phyloP scores from a whole-genome alignment of 2,888 invertebrate genomes.

The Piscicola geometra region DNA sequence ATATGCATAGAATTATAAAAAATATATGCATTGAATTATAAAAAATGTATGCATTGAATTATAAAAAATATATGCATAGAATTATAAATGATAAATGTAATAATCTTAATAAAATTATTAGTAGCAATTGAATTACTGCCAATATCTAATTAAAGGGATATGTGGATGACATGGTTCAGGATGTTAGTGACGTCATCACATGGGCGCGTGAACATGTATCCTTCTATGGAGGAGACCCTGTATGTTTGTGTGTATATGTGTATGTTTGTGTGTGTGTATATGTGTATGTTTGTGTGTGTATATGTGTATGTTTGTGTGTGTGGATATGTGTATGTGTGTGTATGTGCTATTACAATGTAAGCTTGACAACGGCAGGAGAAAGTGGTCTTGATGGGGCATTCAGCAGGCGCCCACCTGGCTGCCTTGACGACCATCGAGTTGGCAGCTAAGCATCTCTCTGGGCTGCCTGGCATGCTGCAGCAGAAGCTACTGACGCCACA shows the following conservation, averaged over 20 bases:
- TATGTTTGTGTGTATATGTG: constrained; percentile 12
- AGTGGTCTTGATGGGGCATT: not conserved
- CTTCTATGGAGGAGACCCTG: not conserved
- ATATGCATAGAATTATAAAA: too few relatives aligned
- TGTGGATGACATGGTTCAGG: constrained; percentile 55
- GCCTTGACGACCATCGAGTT: constrained; percentile 51
- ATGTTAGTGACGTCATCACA: constrained; percentile 47
- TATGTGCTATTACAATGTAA: not conserved
- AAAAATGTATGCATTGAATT: too few relatives aligned
- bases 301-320: constrained; percentile 15
- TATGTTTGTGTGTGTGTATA: constrained; percentile 13
- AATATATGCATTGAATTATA: too few relatives aligned
- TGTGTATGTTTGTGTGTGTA: constrained; percentile 15
- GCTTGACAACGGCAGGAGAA: not conserved
- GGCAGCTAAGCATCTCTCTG: not conserved
- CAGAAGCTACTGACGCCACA: not conserved
- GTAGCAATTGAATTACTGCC: too few relatives aligned
- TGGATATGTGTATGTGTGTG: constrained; percentile 13
- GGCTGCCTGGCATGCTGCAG: not conserved
- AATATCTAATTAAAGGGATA: constrained; percentile 47
- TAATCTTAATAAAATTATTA: too few relatives aligned
- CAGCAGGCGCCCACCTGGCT: constrained; percentile 50
- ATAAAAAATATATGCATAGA: too few relatives aligned
- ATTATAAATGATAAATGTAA: too few relatives aligned
- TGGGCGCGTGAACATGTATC: not conserved